Conservation (phyloP, 2,113 vertebrate genomes). For the Rattus rattus region DNA sequence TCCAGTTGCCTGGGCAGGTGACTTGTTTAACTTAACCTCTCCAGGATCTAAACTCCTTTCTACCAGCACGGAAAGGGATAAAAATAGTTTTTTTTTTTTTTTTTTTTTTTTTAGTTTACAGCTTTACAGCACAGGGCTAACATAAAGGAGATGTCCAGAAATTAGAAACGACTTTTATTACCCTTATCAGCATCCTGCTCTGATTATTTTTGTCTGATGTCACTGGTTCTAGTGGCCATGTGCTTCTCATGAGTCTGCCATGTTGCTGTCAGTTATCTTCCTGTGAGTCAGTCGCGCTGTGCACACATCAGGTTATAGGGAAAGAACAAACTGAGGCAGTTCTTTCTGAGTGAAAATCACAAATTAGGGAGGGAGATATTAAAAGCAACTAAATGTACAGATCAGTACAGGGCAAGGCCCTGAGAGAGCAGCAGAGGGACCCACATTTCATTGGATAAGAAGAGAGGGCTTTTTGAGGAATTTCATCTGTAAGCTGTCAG, state of each 20-base stretch:
- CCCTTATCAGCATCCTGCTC: background rate
- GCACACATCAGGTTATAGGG: background rate
- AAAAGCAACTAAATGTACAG: background rate
- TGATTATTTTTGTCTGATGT: slow-evolving; percentile 16
- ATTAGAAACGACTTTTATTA: slow-evolving; percentile 24
- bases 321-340: slow-evolving; percentile 1
- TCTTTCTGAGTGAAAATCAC: slow-evolving; percentile 46
- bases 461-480: slow-evolving; percentile 17
- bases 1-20: background rate
- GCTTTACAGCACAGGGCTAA: background rate
- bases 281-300: background rate
- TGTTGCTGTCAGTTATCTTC: slow-evolving; percentile 43
- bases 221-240: background rate
- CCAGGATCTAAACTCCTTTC: slow-evolving; percentile 2
- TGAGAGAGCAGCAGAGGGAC: background rate
- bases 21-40: slow-evolving; percentile 20
- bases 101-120: background rate
- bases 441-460: background rate
- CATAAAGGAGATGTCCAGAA: slow-evolving; percentile 5
- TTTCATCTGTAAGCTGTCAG: background rate
- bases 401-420: background rate
- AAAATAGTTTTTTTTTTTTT: background rate
- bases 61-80: slow-evolving; percentile 18
- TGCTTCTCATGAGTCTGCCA: slow-evolving; percentile 18
- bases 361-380: background rate